Percentiles rank a stretch among this genome's conserved stretches.
Conservation (phyloP, 2,888 invertebrate species). For the Coremacera marginata region DNA sequence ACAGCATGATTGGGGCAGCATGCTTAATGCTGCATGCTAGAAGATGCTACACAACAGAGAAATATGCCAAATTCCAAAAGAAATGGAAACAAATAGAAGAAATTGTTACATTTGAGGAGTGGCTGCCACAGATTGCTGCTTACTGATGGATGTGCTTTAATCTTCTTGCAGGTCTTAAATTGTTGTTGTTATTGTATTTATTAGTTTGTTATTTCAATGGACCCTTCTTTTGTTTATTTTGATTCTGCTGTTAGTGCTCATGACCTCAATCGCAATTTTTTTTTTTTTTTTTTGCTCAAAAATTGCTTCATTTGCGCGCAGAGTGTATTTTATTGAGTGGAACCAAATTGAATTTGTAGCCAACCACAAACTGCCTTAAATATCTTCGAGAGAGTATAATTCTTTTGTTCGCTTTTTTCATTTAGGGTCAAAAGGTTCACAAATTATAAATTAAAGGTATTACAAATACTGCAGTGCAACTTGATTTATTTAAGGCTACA, state of each 20-base stretch:
- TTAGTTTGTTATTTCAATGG: neutral
- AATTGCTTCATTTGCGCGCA: constrained; percentile 18
- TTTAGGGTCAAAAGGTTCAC: constrained; percentile 55
- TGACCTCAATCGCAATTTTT: constrained; percentile 17
- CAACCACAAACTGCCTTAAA: constrained; percentile 15
- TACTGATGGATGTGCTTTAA: neutral
- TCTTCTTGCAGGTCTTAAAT: neutral
- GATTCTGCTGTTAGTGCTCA: neutral
- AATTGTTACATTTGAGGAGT: constrained; percentile 22
- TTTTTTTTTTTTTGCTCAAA: constrained; percentile 6
- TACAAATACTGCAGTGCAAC: constrained; percentile 51
- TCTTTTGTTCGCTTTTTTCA: neutral
- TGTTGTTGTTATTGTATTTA: constrained; percentile 20
- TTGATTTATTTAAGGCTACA: neutral
- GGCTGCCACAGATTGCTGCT: neutral
- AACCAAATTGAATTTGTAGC: constrained; percentile 11
- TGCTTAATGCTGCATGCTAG: no score
- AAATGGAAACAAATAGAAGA: constrained; percentile 1
- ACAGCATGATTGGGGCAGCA: neutral
- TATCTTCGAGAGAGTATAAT: neutral
- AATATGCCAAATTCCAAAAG: neutral
- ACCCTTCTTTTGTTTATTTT: neutral
- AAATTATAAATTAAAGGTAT: constrained; percentile 64
- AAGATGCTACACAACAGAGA: neutral
- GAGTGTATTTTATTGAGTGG: constrained; percentile 35